phyloP scores from a whole-genome alignment of 1,140 invertebrate genomes.

The Sinella curviseta region DNA sequence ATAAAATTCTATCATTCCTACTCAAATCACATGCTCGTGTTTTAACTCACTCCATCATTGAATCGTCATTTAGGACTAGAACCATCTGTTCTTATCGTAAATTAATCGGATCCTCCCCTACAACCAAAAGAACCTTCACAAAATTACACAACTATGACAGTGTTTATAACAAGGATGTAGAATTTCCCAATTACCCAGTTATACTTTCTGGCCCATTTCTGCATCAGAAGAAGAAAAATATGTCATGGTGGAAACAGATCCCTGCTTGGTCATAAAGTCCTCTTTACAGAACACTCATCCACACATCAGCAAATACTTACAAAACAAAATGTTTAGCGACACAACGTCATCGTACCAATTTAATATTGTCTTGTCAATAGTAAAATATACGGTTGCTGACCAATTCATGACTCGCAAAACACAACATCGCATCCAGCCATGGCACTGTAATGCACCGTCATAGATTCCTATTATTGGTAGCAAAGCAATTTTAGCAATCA shows the following conservation, averaged over 20 bases:
- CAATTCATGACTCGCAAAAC: too few relatives aligned
- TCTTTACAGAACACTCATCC: too few relatives aligned
- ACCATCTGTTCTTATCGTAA: background rate
- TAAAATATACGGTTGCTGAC: background rate
- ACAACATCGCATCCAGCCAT: too few relatives aligned
- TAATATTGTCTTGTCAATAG: constrained; percentile 7
- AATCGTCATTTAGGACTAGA: too few relatives aligned
- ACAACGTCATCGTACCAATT: background rate
- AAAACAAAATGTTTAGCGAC: too few relatives aligned
- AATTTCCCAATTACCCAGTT: constrained; percentile 18
- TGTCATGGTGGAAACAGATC: constrained; percentile 12
- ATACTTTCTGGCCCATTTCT: constrained; percentile 18
- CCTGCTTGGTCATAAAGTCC: background rate
- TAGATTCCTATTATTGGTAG: too few relatives aligned
- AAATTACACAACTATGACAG: background rate
- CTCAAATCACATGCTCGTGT: too few relatives aligned
- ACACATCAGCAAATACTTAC: too few relatives aligned
- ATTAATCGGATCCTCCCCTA: background rate
- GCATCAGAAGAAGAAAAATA: background rate
- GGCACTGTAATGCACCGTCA: too few relatives aligned
- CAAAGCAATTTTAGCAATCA: too few relatives aligned
- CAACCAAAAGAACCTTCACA: background rate
- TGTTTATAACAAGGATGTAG: constrained; percentile 16
- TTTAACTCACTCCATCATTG: too few relatives aligned
- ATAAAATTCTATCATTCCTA: too few relatives aligned